Conservation (phyloP, 2,888 invertebrate genomes). For the Aspidiotus destructor region DNA sequence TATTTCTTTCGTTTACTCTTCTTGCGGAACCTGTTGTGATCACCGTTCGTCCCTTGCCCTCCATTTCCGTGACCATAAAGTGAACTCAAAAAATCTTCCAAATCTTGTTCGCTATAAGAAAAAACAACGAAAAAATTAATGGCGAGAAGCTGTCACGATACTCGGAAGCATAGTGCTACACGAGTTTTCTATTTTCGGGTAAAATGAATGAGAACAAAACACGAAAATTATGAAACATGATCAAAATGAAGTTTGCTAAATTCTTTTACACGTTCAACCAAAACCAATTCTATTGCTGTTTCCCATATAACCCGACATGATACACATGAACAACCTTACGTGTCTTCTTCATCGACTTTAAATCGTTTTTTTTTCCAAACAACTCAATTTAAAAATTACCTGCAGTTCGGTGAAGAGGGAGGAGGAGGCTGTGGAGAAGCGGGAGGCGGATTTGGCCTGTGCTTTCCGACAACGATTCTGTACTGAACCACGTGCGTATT, state of each 20-base stretch:
- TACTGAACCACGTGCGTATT: constrained; percentile 87
- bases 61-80: constrained; percentile 46
- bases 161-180: neutral
- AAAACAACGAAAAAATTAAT: constrained; percentile 17
- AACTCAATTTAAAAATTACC: constrained; percentile 13
- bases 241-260: too few relatives aligned
- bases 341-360: too few relatives aligned
- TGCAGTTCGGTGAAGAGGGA: constrained; percentile 34
- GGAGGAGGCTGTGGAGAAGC: constrained; percentile 31
- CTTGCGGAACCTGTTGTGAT: constrained; percentile 32
- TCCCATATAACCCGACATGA: too few relatives aligned
- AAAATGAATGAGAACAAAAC: too few relatives aligned
- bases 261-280: too few relatives aligned
- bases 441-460: constrained; percentile 40
- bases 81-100: constrained; percentile 72
- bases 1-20: constrained; percentile 33
- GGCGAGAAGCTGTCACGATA: neutral
- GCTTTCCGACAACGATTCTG: constrained; percentile 67
- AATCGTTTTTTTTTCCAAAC: too few relatives aligned
- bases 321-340: too few relatives aligned
- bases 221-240: too few relatives aligned
- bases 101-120: constrained; percentile 56
- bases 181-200: too few relatives aligned
- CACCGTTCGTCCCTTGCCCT: constrained; percentile 31
- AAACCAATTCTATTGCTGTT: too few relatives aligned